Evolutionary conservation across 2,888 invertebrate genomes (phyloP), one percentile per base, ranked within the genome.

Genomic region (Pterostichus madidus): DNA sequence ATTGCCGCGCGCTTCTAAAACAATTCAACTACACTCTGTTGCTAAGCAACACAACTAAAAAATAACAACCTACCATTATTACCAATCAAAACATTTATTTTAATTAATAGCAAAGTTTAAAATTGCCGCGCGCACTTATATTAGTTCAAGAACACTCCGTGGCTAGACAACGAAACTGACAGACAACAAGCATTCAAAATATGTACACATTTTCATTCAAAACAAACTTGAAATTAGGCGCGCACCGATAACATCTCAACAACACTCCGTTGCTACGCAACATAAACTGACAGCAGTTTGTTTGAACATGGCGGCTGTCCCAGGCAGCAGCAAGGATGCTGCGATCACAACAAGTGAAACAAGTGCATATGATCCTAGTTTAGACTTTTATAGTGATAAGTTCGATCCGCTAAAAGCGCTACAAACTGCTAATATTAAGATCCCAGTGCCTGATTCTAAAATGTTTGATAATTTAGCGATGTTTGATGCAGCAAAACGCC

Each of bases 371-470:
- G 91, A 92, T 83, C 91, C 91, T 59, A 89, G 89, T 86, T 87
- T 94, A 82, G 92, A 94, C 86, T 89, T 92, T 75, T 89, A 87
- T 52, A 93, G 93, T 87, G 91, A 91, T 6, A 87, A 90, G 73
- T 96, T 95, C 86, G 92, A 96, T 90, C 94, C 96, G 0, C 52
- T 95, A 1, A 93, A 93, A 87, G 95, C 94, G 0, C 89, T 96
- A 11, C 94, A 94, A 85, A 92, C 93, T 0, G 85, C 91, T 0
- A 92, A 92, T 85, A 86, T 92, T 0, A 89, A 89, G 81, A 86
- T 93, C 13, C 94, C 94, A 0, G 89, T 91, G 3, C 87, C 91
- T 15, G 90, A 91, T 83, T 94, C 95, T 0, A 92, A 93, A 31
- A 85, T 91, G 80, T 94, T 93, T 86, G 95, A 96, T 88, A 96